These are phyloP conservation scores for Gymnothorax reevesii DNA, from an alignment of 2,797 vertebrate genomes.

Conservation along the genomic window DNA sequence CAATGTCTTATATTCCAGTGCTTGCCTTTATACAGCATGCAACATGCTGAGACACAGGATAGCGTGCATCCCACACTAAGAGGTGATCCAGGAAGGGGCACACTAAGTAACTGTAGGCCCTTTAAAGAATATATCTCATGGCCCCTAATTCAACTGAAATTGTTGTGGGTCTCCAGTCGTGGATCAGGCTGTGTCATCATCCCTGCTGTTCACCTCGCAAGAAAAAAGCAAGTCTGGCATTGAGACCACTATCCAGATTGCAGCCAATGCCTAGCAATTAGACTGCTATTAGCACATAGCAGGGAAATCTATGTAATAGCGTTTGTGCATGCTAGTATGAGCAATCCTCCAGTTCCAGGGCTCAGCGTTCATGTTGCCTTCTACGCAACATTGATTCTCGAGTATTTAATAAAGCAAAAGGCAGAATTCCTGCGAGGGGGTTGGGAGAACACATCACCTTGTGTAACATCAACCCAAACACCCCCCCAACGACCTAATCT, in stretches of 20 bases:
- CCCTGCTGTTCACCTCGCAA: too few species aligned
- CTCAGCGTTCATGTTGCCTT: constrained; percentile 44
- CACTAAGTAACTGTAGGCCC: too few species aligned
- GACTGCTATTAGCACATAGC: neutral
- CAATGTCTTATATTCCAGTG: neutral
- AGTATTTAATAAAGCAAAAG: constrained; percentile 81
- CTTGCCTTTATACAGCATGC: neutral
- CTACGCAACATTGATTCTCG: constrained; percentile 71
- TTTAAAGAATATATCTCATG: too few species aligned
- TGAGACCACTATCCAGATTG: neutral
- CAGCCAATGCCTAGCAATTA: neutral
- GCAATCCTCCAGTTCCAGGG: neutral
- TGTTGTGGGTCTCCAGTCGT: too few species aligned
- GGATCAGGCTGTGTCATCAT: too few species aligned
- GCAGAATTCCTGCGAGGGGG: constrained; percentile 75
- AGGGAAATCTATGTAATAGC: neutral
- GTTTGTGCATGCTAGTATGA: too few species aligned
- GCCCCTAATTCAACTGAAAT: too few species aligned
- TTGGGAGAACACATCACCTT: constrained; percentile 23
- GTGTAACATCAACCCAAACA: constrained; percentile 48
- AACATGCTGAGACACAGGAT: neutral
- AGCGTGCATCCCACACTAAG: neutral
- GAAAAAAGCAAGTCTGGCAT: neutral
- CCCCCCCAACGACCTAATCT: constrained; percentile 32
- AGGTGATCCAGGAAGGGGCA: neutral